Evolutionary conservation across 2,888 invertebrate genomes (phyloP), one percentile per base, ranked within the genome.

Genomic region (Chaitophorus viminalis): DNA sequence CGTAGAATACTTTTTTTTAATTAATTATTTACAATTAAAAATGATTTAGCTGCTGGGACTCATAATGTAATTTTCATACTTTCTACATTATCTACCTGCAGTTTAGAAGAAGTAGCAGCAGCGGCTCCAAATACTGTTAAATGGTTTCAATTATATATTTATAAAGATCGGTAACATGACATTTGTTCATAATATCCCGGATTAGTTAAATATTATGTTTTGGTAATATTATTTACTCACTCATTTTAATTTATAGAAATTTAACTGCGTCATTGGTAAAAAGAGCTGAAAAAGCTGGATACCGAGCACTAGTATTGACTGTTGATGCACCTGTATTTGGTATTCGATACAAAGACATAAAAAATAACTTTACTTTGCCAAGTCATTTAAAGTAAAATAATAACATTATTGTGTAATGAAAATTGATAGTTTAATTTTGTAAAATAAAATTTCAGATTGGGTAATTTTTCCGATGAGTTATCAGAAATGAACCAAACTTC

Each of bases 61-160:
- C 93, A 94, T 89, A 95, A 95, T 0, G 95, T 95, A 0, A 93
- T 97, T 89, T 97, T 94, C 91, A 96, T 94, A 36, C 92, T 97
- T 85, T 97, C 97, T 90, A 98, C 98, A 0, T 93, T 98, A 89
- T 93, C 97, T 0, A 98, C 97, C 0, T 95, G 94, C 90, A 96
- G 96, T 72, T 94, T 98, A 83, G 98, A 98, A 92, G 97, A 98
- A 91, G 94, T 98, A 1, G 95, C 96, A 0, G 91, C 93, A 89
- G 95, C 94, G 1, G 95, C 96, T 1, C 96, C 97, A 0, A 91
- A 94, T 25, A 94, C 94, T 0, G 92, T 94, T 31, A 96, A 96
- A 91, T 98, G 97, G 97, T 97, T 97, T 91, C 97, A 99, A 92
- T 93, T 98, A 0, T 98, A 98, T 91, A 95, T 98, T 90, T 97